phyloP scores from a whole-genome alignment of 1,140 invertebrate species.

The Centruroides sculpturatus region DNA sequence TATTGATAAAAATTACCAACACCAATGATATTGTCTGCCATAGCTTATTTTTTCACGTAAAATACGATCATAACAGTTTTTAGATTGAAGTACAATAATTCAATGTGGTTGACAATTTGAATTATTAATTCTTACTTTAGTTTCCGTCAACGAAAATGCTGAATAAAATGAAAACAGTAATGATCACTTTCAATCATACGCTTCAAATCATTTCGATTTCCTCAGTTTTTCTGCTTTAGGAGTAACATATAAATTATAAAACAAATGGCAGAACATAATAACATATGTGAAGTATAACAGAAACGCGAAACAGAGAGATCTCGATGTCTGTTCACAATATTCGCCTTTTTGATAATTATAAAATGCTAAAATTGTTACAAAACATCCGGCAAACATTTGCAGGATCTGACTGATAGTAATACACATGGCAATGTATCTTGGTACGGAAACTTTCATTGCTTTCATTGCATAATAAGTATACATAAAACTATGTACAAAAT shows the following conservation, averaged over 20 bases:
- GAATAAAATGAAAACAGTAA: too few relatives aligned
- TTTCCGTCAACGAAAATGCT: too few relatives aligned
- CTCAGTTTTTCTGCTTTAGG: too few relatives aligned
- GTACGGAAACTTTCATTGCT: conserved; percentile 72
- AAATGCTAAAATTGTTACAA: conserved; percentile 72
- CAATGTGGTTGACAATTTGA: too few relatives aligned
- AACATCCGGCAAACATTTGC: conserved; percentile 90
- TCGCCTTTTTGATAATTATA: conserved; percentile 27
- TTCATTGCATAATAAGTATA: conserved; percentile 90
- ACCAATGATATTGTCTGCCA: too few relatives aligned
- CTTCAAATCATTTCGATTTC: too few relatives aligned
- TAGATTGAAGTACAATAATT: too few relatives aligned
- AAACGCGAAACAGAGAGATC: conserved; percentile 21
- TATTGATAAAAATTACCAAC: too few relatives aligned
- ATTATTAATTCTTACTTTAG: too few relatives aligned
- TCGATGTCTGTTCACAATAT: conserved; percentile 30
- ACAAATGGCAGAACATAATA: conserved; percentile 75
- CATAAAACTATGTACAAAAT: conserved; percentile 93
- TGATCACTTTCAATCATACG: too few relatives aligned
- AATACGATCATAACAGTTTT: too few relatives aligned
- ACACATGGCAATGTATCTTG: conserved; percentile 66
- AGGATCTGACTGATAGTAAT: conserved; percentile 82
- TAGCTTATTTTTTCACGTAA: too few relatives aligned
- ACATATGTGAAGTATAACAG: conserved; percentile 56
- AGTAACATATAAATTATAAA: conserved; percentile 59